Percentiles rank a stretch among this genome's conserved stretches.
Conservation (phyloP, 53 echinoderm and acorn worm species). For the Paracentrotus lividus region DNA sequence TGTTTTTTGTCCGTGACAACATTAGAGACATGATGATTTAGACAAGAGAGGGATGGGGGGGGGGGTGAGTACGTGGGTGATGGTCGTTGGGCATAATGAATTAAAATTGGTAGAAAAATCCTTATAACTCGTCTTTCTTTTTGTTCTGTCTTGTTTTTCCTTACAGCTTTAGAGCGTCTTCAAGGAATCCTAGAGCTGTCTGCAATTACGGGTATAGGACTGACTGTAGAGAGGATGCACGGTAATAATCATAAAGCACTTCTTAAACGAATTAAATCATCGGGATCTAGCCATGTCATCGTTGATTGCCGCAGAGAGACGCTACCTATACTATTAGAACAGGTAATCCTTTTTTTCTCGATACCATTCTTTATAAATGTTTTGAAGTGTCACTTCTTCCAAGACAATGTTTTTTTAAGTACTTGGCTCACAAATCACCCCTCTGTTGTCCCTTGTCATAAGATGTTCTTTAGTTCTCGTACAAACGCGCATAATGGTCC, state of each 20-base stretch:
- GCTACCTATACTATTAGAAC: constrained; percentile 80
- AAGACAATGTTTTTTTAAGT: not conserved
- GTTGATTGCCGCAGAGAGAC: constrained; percentile 89
- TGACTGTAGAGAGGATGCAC: constrained; percentile 71
- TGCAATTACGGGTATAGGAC: constrained; percentile 55
- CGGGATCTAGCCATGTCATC: constrained; percentile 87
- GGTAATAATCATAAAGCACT: constrained; percentile 71
- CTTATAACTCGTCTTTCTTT: not conserved
- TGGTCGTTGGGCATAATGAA: too few species aligned
- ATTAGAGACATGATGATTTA: not conserved
- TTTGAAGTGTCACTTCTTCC: too few species aligned
- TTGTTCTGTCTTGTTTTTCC: not conserved
- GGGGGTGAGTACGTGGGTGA: too few species aligned
- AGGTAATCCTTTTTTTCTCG: constrained; percentile 72
- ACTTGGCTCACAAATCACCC: not conserved
- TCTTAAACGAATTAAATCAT: constrained; percentile 87
- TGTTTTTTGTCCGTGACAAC: not conserved
- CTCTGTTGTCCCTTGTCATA: not conserved
- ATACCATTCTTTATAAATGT: too few species aligned
- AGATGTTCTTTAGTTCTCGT: not conserved
- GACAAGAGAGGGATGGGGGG: not conserved
- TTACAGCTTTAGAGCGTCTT: constrained; percentile 84
- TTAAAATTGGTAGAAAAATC: too few species aligned
- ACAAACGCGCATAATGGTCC: too few species aligned
- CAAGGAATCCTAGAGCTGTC: constrained; percentile 84